phyloP scores from a whole-genome alignment of 1,140 invertebrate species.

The Conus betulinus region DNA sequence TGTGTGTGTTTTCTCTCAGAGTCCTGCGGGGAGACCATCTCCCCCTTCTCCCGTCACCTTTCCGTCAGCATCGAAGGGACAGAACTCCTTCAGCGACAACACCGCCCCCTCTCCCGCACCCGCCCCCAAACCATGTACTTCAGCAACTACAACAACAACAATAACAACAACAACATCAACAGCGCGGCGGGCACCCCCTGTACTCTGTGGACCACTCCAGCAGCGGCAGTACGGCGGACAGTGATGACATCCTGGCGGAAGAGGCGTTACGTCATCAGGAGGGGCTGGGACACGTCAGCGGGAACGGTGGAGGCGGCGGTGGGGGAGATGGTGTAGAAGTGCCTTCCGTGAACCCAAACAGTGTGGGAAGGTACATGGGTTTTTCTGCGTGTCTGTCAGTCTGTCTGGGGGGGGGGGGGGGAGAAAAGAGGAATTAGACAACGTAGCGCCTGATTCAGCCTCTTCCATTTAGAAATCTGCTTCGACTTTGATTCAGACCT shows the following conservation, averaged over 20 bases:
- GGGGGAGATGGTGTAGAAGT: background rate
- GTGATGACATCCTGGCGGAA: conserved; percentile 57
- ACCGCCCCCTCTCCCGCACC: background rate
- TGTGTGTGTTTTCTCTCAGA: background rate
- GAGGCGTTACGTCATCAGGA: conserved; percentile 23
- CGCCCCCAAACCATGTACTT: background rate
- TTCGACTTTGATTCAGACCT: no score
- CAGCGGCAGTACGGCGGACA: conserved; percentile 53
- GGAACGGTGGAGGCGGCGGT: background rate
- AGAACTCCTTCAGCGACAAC: conserved; percentile 24
- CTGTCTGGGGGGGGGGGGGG: background rate
- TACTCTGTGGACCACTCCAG: conserved; percentile 34
- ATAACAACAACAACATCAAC: conserved; percentile 10
- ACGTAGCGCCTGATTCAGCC: no score
- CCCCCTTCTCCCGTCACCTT: conserved; percentile 36
- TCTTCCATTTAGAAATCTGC: no score
- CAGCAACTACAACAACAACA: conserved; percentile 12
- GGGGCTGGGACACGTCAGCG: background rate
- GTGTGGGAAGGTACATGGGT: background rate
- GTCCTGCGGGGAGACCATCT: background rate
- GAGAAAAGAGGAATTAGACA: background rate
- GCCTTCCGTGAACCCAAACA: background rate
- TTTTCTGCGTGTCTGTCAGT: background rate
- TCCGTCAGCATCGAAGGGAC: conserved; percentile 46
- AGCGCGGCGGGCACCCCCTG: background rate